Evolutionary conservation across 2,113 vertebrate species (phyloP).

Genomic region (Gallinago undulata): DNA sequence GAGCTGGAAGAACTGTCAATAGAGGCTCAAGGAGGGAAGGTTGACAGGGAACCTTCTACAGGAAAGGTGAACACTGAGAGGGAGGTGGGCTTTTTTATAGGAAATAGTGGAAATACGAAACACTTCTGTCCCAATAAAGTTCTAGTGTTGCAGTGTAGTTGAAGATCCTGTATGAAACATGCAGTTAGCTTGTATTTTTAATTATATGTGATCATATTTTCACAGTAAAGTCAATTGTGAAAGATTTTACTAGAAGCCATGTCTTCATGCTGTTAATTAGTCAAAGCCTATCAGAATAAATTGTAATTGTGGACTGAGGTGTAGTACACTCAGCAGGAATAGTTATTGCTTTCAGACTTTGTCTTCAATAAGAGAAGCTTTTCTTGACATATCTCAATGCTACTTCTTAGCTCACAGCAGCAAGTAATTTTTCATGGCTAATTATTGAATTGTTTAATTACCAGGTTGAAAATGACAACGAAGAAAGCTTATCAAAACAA

Average conservation of each 20-base stretch:
- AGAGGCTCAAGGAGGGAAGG: constrained; percentile 84
- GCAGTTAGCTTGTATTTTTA: not conserved
- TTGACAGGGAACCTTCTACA: constrained; percentile 73
- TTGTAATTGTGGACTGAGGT: not conserved
- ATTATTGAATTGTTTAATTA: constrained; percentile 31
- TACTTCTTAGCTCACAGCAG: not conserved
- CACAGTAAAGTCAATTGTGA: not conserved
- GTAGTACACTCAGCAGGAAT: not conserved
- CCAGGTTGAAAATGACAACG: constrained; percentile 82
- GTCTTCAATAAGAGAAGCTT: not conserved
- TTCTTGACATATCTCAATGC: not conserved
- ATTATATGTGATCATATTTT: not conserved
- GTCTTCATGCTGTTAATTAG: not conserved
- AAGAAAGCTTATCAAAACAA: constrained; percentile 79
- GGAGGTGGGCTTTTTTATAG: not conserved
- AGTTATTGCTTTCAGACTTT: not conserved
- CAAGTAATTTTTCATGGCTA: not conserved
- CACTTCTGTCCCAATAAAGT: not conserved
- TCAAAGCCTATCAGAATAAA: not conserved
- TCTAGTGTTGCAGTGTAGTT: not conserved
- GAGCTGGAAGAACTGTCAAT: constrained; percentile 93
- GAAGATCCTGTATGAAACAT: not conserved
- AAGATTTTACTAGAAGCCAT: not conserved
- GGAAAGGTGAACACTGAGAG: constrained; percentile 73
- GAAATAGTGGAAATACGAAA: not conserved